Conservation (phyloP, 2,888 invertebrate species). For the Eupithecia vulgata region DNA sequence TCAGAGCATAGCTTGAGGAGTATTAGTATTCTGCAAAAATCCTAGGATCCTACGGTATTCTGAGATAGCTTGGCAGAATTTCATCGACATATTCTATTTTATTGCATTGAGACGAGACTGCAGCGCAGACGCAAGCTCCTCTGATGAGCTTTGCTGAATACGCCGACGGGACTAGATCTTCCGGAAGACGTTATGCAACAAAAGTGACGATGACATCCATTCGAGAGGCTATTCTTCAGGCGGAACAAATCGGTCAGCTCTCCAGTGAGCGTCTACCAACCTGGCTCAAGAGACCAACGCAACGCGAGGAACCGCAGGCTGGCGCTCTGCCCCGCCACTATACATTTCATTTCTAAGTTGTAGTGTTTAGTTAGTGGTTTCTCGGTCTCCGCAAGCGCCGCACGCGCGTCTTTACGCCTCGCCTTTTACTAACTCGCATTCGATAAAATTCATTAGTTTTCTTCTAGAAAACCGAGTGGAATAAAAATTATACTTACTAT, state of each 20-base stretch:
- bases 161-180: conserved; percentile 31
- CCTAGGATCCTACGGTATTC: no score
- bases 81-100: neutral
- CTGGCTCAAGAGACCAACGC: conserved; percentile 57
- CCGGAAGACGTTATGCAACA: conserved; percentile 49
- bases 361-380: conserved; percentile 34
- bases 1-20: no score
- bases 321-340: conserved; percentile 14
- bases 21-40: no score
- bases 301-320: conserved; percentile 41
- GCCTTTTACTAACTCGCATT: conserved; percentile 37
- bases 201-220: conserved; percentile 51
- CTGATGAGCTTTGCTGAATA: conserved; percentile 8
- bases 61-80: no score
- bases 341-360: conserved; percentile 5
- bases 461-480: conserved; percentile 78
- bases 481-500: conserved; percentile 50
- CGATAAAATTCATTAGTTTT: conserved; percentile 73
- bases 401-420: conserved; percentile 25
- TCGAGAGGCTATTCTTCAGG: conserved; percentile 42
- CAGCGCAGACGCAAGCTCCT: neutral
- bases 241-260: conserved; percentile 69
- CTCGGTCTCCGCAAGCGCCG: conserved; percentile 21
- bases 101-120: neutral
- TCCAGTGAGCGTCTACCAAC: conserved; percentile 46